Evolutionary conservation across 2,888 invertebrate species (phyloP), one percentile per base, ranked within the genome.

Genomic region (Leptothorax acervorum): DNA sequence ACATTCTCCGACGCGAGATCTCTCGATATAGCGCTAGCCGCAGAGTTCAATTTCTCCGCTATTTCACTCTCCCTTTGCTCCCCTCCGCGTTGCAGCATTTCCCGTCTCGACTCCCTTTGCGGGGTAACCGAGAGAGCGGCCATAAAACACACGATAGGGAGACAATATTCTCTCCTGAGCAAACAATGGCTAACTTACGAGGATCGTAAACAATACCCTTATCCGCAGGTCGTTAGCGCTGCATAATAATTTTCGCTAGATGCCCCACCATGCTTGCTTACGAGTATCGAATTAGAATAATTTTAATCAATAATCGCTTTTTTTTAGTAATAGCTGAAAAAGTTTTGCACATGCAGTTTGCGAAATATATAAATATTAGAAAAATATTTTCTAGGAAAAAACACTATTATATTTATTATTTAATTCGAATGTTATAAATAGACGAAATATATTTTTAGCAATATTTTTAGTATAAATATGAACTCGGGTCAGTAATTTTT

Each of bases 81-180:
- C 45, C 51, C 31, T 76, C 55, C 73, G 51, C 62, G 74, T 78
- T 84, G 66, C 66, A 82, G 83, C 85, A 86, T 88, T 65, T 65
- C 65, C 65, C 65, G 76, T 35, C 65, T 53, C 12, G 28, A 28
- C 28, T 75, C 48, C 15, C 62, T 82, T 86, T 87, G 71, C 82
- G 76, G 83, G 70, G 85, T 85, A 87, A 85, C 85, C 88, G 66
- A 76, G 83, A 83, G 84, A 83, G 62, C 81, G 86, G 86, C 87
- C 90, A 88, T 92, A 92, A 92, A 92, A 86, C 90, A 92, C 89
- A 89, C 90, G 91, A 92, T 90, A 90, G 89, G 88, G 91, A 92
- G 92, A 92, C 92, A 92, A 91, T 92, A 92, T 90, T 90, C 90
- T 89, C 88, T 85, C 65, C 74, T 85, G 90, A 76, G 89, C 91